A percentile compares a stretch with the other conserved stretches of the same genome.
Conservation (phyloP, 1,140 invertebrate genomes). For the Cydia amplana region DNA sequence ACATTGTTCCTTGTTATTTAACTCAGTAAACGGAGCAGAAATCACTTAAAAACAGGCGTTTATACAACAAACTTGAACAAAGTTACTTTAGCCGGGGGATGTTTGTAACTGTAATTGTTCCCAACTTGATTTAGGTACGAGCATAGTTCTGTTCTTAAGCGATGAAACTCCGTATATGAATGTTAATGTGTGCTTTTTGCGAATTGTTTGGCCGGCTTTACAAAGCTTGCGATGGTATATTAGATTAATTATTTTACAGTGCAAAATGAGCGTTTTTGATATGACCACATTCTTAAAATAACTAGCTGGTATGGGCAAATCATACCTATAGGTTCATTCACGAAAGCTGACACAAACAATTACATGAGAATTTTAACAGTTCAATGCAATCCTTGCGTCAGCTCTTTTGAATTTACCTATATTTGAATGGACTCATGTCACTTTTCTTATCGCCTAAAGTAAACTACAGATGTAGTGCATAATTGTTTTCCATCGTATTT, state of each 20-base stretch:
- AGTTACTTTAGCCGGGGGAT: neutral
- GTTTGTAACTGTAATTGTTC: constrained; percentile 1
- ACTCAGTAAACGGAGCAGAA: neutral
- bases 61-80: neutral
- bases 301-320: too few relatives aligned
- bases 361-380: too few relatives aligned
- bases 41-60: constrained; percentile 18
- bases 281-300: neutral
- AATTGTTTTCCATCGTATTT: too few relatives aligned
- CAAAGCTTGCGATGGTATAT: neutral
- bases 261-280: neutral
- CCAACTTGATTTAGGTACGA: neutral
- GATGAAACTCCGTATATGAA: neutral
- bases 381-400: too few relatives aligned
- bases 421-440: too few relatives aligned
- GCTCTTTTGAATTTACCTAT: too few relatives aligned
- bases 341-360: too few relatives aligned
- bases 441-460: too few relatives aligned
- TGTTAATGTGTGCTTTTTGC: neutral
- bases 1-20: neutral
- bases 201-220: neutral
- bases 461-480: too few relatives aligned
- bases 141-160: neutral
- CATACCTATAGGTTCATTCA: too few relatives aligned
- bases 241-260: neutral